Conservation (phyloP, 2,797 vertebrate genomes). For the Apogon talboti region DNA sequence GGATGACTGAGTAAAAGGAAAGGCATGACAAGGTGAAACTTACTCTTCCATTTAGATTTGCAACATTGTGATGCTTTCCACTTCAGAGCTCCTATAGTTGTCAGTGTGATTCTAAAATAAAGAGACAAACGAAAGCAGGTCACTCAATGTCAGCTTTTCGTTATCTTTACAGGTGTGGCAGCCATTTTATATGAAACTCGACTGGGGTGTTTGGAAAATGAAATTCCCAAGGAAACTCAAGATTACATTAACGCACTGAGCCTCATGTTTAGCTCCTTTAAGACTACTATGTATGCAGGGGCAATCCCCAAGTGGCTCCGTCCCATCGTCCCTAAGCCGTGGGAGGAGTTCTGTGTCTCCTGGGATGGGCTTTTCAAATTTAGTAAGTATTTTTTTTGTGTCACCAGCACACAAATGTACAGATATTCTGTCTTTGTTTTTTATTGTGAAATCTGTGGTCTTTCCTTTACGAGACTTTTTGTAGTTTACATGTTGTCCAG, state of each 20-base stretch:
- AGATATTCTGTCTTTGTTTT: neutral
- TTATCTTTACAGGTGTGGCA: conserved; percentile 84
- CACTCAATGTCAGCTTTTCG: neutral
- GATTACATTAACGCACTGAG: conserved; percentile 92
- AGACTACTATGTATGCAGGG: conserved; percentile 96
- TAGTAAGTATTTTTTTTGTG: conserved; percentile 66
- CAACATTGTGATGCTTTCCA: neutral
- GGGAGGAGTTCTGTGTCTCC: conserved; percentile 93
- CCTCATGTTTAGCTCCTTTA: conserved; percentile 96
- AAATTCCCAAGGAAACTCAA: conserved; percentile 86
- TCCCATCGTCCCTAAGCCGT: conserved; percentile 91
- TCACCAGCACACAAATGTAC: too few relatives aligned
- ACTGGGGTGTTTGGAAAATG: conserved; percentile 90
- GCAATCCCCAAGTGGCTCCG: conserved; percentile 95
- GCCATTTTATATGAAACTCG: conserved; percentile 90
- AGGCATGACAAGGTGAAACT: neutral
- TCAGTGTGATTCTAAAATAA: neutral
- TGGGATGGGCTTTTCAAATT: conserved; percentile 91
- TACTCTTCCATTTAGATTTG: neutral
- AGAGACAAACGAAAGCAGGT: neutral
- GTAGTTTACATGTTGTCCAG: neutral
- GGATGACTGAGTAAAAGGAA: too few relatives aligned
- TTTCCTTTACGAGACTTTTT: too few relatives aligned
- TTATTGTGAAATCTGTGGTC: neutral
- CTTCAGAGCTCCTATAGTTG: neutral